Evolutionary conservation across 2,797 vertebrate genomes (phyloP).

Genomic region (Phataginus tetradactyla): DNA sequence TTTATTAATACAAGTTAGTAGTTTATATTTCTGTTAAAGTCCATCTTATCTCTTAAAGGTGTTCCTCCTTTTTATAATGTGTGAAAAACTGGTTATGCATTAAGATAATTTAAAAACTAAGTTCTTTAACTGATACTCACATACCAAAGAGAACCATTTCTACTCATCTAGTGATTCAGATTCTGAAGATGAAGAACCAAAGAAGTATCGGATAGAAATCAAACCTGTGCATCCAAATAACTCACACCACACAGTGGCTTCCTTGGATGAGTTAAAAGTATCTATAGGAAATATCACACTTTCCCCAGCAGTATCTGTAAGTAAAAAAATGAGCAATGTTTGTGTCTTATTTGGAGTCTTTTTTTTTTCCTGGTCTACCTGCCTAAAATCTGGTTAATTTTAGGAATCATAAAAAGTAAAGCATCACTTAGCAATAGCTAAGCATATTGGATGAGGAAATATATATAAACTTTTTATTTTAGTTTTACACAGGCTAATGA

Average conservation of each 20-base stretch:
- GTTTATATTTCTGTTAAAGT: constrained; percentile 46
- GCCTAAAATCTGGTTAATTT: neutral
- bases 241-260: constrained; percentile 91
- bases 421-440: neutral
- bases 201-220: constrained; percentile 97
- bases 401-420: constrained; percentile 24
- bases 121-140: constrained; percentile 89
- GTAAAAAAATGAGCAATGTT: constrained; percentile 68
- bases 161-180: constrained; percentile 98
- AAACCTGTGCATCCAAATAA: constrained; percentile 95
- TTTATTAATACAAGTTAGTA: constrained; percentile 48
- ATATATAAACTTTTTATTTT: neutral
- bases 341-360: neutral
- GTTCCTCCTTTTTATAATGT: constrained; percentile 32
- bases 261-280: constrained; percentile 96
- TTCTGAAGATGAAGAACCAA: constrained; percentile 95
- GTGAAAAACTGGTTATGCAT: constrained; percentile 38
- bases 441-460: neutral
- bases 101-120: constrained; percentile 44
- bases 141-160: constrained; percentile 99
- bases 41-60: neutral
- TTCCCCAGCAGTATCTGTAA: constrained; percentile 93
- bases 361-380: neutral
- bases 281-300: constrained; percentile 97
- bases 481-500: constrained; percentile 19